phyloP scores from a whole-genome alignment of 2,797 vertebrate genomes.

The Bradypodion ventrale region DNA sequence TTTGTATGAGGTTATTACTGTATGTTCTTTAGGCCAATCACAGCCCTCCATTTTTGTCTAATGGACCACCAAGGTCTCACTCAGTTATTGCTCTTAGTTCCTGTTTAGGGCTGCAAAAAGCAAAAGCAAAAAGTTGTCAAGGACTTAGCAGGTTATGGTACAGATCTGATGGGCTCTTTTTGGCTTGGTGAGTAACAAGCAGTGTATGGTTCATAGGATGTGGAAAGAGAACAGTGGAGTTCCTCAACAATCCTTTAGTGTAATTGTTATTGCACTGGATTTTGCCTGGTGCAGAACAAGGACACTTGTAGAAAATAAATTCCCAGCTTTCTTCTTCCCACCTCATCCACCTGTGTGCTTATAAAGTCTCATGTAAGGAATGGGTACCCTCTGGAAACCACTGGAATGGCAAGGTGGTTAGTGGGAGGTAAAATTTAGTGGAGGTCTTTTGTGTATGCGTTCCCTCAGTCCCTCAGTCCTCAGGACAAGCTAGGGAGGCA shows the following conservation, averaged over 20 bases:
- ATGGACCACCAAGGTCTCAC: background rate
- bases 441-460: background rate
- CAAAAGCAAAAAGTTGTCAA: background rate
- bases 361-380: background rate
- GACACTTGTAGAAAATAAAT: background rate
- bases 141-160: background rate
- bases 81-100: background rate
- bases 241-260: constrained; percentile 18
- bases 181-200: background rate
- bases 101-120: background rate
- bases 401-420: background rate
- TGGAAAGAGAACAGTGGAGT: background rate
- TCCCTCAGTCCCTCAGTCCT: background rate
- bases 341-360: no score
- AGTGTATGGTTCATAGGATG: background rate
- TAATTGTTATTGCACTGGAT: constrained; percentile 15
- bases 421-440: background rate
- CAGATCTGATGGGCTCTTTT: background rate
- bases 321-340: background rate
- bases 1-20: no score
- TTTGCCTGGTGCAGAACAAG: background rate
- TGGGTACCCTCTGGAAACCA: background rate
- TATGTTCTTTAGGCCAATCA: no score
- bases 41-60: background rate
- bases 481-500: background rate